Conservation (phyloP, 2,888 invertebrate species). For the Xylophagus ater region DNA sequence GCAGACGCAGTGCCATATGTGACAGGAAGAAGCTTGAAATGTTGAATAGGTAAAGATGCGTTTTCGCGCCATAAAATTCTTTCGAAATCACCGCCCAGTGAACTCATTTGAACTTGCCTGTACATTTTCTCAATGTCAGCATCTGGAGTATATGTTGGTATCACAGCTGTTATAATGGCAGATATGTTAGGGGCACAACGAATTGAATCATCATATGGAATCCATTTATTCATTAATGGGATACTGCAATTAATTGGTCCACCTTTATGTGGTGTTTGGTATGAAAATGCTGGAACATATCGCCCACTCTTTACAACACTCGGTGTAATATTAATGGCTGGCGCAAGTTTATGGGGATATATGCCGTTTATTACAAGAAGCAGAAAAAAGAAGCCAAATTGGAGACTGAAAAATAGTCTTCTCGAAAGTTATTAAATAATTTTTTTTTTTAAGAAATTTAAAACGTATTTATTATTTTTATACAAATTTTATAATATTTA, state of each 20-base stretch:
- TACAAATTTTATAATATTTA: neutral
- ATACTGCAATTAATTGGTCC: constrained; percentile 71
- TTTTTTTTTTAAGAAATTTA: constrained; percentile 6
- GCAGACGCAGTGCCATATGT: no score
- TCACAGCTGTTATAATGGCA: constrained; percentile 79
- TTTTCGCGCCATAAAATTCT: no score
- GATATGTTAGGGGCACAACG: constrained; percentile 76
- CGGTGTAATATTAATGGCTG: constrained; percentile 59
- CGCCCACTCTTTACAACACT: constrained; percentile 61
- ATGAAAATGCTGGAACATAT: constrained; percentile 51
- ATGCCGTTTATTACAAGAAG: constrained; percentile 54
- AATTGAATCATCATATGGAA: constrained; percentile 76
- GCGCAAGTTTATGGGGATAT: constrained; percentile 62
- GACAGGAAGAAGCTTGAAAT: no score
- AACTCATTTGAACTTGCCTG: no score
- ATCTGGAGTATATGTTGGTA: constrained; percentile 75
- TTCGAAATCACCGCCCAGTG: no score
- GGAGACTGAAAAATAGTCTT: constrained; percentile 12
- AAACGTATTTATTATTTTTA: constrained; percentile 2
- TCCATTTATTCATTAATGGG: constrained; percentile 75
- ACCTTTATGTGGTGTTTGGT: constrained; percentile 68
- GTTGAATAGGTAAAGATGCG: no score
- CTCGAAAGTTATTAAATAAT: constrained; percentile 9
- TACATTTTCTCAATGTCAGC: no score
- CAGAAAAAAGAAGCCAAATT: constrained; percentile 18